Base-by-base conservation (phyloP, 2,797 vertebrate species). In the Chaetophractus vellerosus region DNA sequence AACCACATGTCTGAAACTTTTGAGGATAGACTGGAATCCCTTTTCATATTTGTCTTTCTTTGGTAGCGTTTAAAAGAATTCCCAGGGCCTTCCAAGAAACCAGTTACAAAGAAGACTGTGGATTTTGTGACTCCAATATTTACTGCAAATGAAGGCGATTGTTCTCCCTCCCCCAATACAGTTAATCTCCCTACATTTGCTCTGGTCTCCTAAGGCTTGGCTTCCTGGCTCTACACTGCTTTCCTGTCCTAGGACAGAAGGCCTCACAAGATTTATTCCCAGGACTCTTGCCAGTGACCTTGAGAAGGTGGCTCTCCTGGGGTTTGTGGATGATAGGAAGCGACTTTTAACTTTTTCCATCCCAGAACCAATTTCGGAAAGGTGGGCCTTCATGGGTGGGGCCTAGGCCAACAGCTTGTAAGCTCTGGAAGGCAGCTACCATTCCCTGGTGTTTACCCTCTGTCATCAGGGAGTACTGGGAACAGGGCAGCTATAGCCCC, bases 261-360 rank as follows among this genome's bases (percentile, higher is more conserved):
- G 48, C 75, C 71, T 81, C 36, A 0, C 24, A 7, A 78, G 28
- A 66, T 71, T 88, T 66, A 48, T 80, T 91, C 89, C 91, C 75
- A 88, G n/a, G 21, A n/a, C 19, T 93, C 64, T 90, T n/a, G 33
- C 55, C 6, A 24, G 74, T 84, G 96, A 93, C 93, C 91, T 96
- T 95, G 85, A 80, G 76, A 91, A 83, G 78, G 72, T 83, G 61
- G 23, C 85, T n/a, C n/a, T n/a, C n/a, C n/a, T n/a, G n/a, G 74
- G 74, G 45, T 59, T 48, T 59, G 64, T 52, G 57, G 16, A 23
- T 3, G 18, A 48, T 74, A 33, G 64, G 66, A 55, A 76, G 71
- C 38, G 71, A 61, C 72, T 50, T 19, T 38, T 38, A 41, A 52
- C 7, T n/a, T n/a, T 28, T 66, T 41, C 18, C 3, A 3, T 85